Conservation (phyloP, 2,797 vertebrate species). For the Mormyrus hasselquistii region DNA sequence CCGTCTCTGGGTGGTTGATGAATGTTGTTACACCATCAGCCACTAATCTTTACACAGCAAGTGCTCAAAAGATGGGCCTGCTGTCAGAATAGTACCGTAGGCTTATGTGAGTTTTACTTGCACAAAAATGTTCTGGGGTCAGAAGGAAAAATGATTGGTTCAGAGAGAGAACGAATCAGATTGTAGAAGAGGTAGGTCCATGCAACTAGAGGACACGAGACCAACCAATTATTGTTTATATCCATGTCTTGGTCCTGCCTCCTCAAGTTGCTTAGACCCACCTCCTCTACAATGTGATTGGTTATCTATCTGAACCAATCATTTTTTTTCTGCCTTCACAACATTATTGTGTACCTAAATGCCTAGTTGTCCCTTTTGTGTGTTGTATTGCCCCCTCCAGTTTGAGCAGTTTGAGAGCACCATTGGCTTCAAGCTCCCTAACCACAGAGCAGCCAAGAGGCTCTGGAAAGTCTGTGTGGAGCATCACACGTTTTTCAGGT, state of each 20-base stretch:
- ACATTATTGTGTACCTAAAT: not conserved
- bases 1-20: not conserved
- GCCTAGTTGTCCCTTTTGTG: not conserved
- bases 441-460: constrained; percentile 92
- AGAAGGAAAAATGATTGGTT: not conserved
- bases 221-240: not conserved
- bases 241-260: not conserved
- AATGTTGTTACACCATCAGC: not conserved
- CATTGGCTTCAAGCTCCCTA: constrained; percentile 95
- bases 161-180: not conserved
- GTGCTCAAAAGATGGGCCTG: not conserved
- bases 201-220: not conserved
- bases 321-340: not conserved
- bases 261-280: not conserved
- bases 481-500: constrained; percentile 98
- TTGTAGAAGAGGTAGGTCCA: not conserved
- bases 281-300: not conserved
- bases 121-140: not conserved
- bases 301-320: not conserved
- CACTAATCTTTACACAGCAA: not conserved
- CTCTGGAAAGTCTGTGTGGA: constrained; percentile 98
- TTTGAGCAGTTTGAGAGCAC: constrained; percentile 98
- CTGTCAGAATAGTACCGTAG: not conserved
- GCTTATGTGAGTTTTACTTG: not conserved
- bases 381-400: constrained; percentile 54